These are phyloP conservation scores for Oenanthe oenanthe DNA, from an alignment of 2,113 vertebrate genomes.

Conservation along the genomic window DNA sequence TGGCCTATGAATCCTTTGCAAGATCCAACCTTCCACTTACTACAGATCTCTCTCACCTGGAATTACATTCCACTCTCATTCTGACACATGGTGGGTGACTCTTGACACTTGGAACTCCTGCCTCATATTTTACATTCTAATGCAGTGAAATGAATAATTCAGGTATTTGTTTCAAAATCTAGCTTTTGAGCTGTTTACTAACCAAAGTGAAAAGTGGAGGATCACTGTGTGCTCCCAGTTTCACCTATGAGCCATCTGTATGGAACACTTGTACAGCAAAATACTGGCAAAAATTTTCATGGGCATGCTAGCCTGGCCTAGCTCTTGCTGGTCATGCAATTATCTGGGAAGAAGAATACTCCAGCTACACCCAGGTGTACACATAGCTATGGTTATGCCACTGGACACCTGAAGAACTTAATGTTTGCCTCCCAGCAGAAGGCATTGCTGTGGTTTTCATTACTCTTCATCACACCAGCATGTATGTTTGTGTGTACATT, in stretches of 20 bases:
- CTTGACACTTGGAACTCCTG: not conserved
- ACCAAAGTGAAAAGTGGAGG: not conserved
- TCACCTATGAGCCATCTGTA: not conserved
- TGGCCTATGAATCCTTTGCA: not conserved
- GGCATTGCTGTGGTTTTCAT: not conserved
- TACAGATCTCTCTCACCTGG: not conserved
- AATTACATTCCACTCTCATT: not conserved
- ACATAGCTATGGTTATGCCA: not conserved
- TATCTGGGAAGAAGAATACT: not conserved
- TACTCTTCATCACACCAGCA: rapidly evolving
- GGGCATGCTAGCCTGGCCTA: not conserved
- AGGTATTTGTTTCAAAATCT: not conserved
- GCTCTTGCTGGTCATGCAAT: not conserved
- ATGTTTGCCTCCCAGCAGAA: not conserved
- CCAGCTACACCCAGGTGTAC: not conserved
- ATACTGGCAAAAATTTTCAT: not conserved
- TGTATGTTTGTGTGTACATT: not conserved
- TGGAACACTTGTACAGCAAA: not conserved
- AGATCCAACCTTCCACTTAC: not conserved
- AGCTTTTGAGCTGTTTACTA: not conserved
- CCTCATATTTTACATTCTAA: not conserved
- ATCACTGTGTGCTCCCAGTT: not conserved
- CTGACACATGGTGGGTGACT: not conserved
- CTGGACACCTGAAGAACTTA: not conserved
- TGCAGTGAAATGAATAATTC: not conserved